Base-by-base conservation (phyloP, 23 tunicate species). In the Styela clava region DNA sequence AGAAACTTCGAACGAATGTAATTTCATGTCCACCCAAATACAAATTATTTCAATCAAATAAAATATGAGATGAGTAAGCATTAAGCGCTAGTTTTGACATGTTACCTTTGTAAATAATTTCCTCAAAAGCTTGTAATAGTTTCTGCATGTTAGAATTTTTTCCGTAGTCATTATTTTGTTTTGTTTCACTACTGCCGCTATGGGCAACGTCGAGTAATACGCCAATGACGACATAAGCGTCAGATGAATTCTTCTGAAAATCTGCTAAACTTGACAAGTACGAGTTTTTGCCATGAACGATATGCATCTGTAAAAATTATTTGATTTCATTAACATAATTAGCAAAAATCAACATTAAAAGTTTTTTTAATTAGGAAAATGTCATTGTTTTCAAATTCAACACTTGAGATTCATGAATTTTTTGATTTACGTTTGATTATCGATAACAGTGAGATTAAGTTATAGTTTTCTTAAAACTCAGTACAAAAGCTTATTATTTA, bases 231-330 rank as follows among this genome's bases (percentile, higher is more conserved):
- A 81, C 91, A 25, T 69, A 63, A n/a, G 78, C 83, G 34, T 90
- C 91, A 1, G 62, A 22, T 2, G 27, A 21, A 61, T 79, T 24
- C 9, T 63, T 52, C 19, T 31, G 37, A 1, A 32, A 63, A 21
- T 52, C 83, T 30, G 33, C 25, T 64, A 73, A 0, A 31, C 32
- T 31, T 16, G 16, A n/a, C 56, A 73, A 22, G 27, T 73, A 24
- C 19, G 78, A 73, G 16, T 65, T 67, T 74, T 92, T 92, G 33
- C 33, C 63, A 51, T 92, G 97, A 3, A 92, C 97, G 61, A 92
- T 92, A 71, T 92, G 97, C 88, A 92, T 83, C 97, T 92, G 82
- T 2, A 68, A n/a, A n/a, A n/a, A n/a, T n/a, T n/a, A n/a, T n/a
- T n/a, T n/a, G n/a, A n/a, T n/a, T n/a, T 37, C 65, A n/a, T n/a